Conservation (phyloP, 2,797 vertebrate species). For the Mionectes olivaceus region DNA sequence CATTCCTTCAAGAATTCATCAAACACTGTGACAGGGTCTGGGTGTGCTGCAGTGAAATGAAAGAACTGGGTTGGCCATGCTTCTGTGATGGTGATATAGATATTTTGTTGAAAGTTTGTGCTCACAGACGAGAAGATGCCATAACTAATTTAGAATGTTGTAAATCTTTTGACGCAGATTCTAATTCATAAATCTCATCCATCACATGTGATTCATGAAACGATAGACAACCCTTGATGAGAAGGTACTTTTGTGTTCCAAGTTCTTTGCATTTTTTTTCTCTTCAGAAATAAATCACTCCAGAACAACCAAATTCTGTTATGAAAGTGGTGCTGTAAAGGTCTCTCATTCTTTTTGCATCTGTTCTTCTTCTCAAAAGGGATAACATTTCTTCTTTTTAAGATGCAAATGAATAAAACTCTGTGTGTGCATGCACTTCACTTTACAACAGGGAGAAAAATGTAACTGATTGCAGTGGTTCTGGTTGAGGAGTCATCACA, state of each 20-base stretch:
- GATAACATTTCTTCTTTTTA: conserved; percentile 33
- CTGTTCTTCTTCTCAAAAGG: conserved; percentile 47
- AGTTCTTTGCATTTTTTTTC: conserved; percentile 76
- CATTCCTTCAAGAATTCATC: conserved; percentile 85
- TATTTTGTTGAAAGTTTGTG: conserved; percentile 82
- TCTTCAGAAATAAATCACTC: conserved; percentile 81
- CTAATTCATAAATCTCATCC: conserved; percentile 84
- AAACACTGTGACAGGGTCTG: conserved; percentile 79
- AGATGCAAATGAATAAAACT: conserved; percentile 39
- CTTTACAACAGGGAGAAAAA: conserved; percentile 14
- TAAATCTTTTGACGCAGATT: conserved; percentile 81
- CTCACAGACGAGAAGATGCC: conserved; percentile 77
- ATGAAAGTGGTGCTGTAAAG: conserved; percentile 61
- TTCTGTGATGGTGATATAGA: conserved; percentile 78
- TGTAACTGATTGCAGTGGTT: conserved; percentile 49
- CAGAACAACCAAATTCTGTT: conserved; percentile 77
- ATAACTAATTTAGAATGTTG: conserved; percentile 82
- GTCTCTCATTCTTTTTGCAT: conserved; percentile 54
- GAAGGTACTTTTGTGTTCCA: conserved; percentile 82
- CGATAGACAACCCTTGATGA: conserved; percentile 81
- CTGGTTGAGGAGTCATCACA: conserved; percentile 38
- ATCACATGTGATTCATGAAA: conserved; percentile 85
- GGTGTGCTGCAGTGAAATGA: conserved; percentile 73
- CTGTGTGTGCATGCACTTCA: not conserved
- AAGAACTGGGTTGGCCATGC: conserved; percentile 72